Evolutionary conservation across 2,888 invertebrate genomes (phyloP), one percentile per base, ranked within the genome.

Genomic region (Xestia c-nigrum): DNA sequence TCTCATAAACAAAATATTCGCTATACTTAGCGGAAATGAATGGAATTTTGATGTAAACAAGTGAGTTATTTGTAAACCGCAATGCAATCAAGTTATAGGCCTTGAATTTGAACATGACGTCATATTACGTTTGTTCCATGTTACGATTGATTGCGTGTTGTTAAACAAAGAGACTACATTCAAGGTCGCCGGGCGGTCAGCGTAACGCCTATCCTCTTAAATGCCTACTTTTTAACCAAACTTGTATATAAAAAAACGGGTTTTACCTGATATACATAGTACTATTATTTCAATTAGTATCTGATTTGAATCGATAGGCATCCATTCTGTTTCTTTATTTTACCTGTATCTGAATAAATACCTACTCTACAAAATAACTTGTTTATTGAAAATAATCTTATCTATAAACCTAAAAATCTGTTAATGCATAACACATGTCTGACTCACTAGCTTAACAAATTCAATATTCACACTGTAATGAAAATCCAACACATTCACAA

Each of bases 161-260:
- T 90, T 84, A 92, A 93, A 94, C 92, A 93, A 92, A 92, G 89
- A 88, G 71, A 68, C 38, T 50, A 66, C 43, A 70, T 80, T 88
- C 92, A 94, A 94, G 94, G 94, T 92, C 91, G 88, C 46, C 0
- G 72, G 47, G 68, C 75, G 72, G 80, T 83, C 78, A 79, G 55
- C 21, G 12, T 47, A 66, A 50, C 55, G 67, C 46, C 55, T 61
- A n/a, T n/a, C n/a, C n/a, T n/a, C n/a, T 43, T 55, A 21, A 24
- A 43, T 66, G 40, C 46, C 7, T 24, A 67, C 16, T 38, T 68
- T 55, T 75, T 43, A 10, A 1, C 43, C 43, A 43, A 43, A 43
- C 43, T 43, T 9, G 9, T 43, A 9, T 40, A 4, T 4, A 40
- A 40, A 40, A 40, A 6, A 40, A 40, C 40, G 40, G 40, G 5